Conservation (phyloP, 2,113 vertebrate genomes). For the Eclectus roratus region DNA sequence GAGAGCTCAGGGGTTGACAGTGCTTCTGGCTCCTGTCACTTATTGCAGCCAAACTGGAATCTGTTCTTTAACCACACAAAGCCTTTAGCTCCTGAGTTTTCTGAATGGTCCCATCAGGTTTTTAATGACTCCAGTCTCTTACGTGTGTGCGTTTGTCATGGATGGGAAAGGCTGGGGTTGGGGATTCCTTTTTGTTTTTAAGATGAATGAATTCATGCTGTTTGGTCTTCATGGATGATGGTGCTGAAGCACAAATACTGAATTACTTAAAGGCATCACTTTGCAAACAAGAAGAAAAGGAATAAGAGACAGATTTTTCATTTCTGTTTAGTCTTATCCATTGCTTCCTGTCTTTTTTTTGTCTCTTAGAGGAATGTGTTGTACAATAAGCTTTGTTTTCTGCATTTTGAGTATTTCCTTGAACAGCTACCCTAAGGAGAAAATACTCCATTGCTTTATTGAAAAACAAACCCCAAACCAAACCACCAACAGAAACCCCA, state of each 20-base stretch:
- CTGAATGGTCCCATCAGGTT: neutral
- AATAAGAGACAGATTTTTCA: neutral
- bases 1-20: no score
- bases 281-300: neutral
- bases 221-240: neutral
- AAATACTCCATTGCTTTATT: neutral
- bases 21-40: neutral
- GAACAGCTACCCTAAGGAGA: neutral
- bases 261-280: neutral
- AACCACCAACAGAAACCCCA: neutral
- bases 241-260: neutral
- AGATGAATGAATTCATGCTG: neutral
- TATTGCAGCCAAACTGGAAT: neutral
- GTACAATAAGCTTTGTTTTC: neutral
- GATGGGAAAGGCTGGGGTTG: neutral
- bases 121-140: neutral
- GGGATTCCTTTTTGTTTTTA: neutral
- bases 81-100: neutral
- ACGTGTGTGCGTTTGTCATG: accelerated
- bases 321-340: neutral
- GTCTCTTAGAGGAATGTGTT: neutral
- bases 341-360: neutral
- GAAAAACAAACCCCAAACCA: neutral
- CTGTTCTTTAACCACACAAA: neutral
- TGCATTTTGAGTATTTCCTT: neutral